Conservation (phyloP, 2,797 vertebrate species). For the Acrossocheilus fasciatus region DNA sequence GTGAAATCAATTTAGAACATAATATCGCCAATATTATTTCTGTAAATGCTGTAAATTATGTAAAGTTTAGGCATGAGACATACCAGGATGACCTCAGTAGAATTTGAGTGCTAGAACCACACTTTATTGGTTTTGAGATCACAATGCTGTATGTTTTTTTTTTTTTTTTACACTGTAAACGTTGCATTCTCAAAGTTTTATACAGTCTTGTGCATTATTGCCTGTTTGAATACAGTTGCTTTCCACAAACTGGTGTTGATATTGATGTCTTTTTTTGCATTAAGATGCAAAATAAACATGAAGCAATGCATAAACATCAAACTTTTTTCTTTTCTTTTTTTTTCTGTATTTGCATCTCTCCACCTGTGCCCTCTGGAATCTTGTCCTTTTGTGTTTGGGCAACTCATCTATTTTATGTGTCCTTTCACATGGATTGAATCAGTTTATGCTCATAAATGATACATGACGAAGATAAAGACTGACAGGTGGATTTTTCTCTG, state of each 20-base stretch:
- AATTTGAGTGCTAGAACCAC: no score
- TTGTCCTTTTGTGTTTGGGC: neutral
- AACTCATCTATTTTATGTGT: slow-evolving; percentile 40
- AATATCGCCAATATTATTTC: no score
- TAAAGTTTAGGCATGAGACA: no score
- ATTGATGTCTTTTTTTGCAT: neutral
- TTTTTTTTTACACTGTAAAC: no score
- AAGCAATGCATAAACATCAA: neutral
- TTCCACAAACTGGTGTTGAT: neutral
- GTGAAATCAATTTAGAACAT: no score
- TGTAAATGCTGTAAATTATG: no score
- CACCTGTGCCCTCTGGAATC: neutral
- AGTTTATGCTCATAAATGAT: slow-evolving; percentile 53
- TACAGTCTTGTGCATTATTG: neutral
- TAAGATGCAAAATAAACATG: neutral
- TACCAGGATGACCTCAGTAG: no score
- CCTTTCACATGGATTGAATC: slow-evolving; percentile 51
- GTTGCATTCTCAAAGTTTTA: neutral
- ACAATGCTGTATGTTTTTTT: no score
- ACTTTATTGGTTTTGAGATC: no score
- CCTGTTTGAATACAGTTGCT: neutral
- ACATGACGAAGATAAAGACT: slow-evolving; percentile 38
- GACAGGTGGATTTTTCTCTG: slow-evolving; percentile 31
- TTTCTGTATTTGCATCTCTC: neutral
- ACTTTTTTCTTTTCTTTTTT: neutral